Conservation (phyloP, 2,797 vertebrate genomes). For the Sphenopsis melanotis region DNA sequence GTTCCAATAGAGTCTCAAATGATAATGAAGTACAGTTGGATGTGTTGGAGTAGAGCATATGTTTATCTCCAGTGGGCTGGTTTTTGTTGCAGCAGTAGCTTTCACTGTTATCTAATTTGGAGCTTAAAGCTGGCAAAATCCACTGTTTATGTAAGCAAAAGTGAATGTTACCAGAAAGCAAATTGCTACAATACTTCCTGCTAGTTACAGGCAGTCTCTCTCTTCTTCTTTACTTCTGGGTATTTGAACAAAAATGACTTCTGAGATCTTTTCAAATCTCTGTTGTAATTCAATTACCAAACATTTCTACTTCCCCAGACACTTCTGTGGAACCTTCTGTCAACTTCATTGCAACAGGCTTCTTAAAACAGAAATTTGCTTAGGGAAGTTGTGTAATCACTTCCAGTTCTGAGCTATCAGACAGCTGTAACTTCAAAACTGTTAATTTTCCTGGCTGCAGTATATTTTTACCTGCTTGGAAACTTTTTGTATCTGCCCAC, state of each 20-base stretch:
- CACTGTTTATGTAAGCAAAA: conserved; percentile 24
- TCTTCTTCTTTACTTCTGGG: not conserved
- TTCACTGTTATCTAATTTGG: not conserved
- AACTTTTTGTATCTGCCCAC: not conserved
- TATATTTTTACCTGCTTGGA: not conserved
- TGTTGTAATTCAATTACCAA: not conserved
- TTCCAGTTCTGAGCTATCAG: not conserved
- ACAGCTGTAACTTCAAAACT: not conserved
- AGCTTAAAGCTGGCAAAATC: conserved; percentile 22
- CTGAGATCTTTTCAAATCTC: not conserved
- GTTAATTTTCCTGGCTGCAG: not conserved
- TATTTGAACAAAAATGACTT: not conserved
- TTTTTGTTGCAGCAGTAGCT: conserved; percentile 5
- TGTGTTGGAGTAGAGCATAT: not conserved
- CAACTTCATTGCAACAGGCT: not conserved
- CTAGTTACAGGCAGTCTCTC: not conserved
- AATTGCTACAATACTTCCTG: not conserved
- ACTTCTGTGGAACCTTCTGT: not conserved
- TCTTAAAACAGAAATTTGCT: not conserved
- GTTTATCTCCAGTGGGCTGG: not conserved
- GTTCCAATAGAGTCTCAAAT: not conserved
- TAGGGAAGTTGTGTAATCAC: not conserved
- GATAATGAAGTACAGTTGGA: not conserved
- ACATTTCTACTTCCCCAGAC: not conserved
- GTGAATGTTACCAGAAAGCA: not conserved